Percentiles rank a stretch among this genome's conserved stretches.
These are phyloP conservation scores for Notamacropus eugenii DNA, from an alignment of 2,797 vertebrate species.

Conservation along the genomic window DNA sequence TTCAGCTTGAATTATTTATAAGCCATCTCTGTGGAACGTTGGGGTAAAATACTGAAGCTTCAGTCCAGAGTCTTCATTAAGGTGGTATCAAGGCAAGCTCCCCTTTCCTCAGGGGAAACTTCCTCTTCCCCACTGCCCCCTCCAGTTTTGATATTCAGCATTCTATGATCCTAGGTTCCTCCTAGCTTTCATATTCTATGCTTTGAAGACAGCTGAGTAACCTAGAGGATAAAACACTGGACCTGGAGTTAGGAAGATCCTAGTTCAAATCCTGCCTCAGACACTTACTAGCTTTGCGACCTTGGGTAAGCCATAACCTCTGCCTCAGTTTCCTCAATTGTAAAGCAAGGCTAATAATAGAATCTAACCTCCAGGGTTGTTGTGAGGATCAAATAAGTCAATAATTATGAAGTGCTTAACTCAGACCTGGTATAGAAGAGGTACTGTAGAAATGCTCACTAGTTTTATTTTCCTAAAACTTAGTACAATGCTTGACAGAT, in stretches of 20 bases:
- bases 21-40: constrained; percentile 49
- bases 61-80: constrained; percentile 73
- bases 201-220: not conserved
- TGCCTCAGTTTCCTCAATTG: not conserved
- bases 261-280: not conserved
- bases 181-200: not conserved
- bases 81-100: constrained; percentile 51
- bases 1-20: constrained; percentile 77
- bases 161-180: not conserved
- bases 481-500: not conserved
- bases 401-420: not conserved
- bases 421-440: not conserved
- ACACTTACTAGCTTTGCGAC: not conserved
- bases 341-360: not conserved
- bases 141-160: not conserved
- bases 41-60: constrained; percentile 63
- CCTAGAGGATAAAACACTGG: not conserved
- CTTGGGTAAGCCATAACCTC: not conserved
- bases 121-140: constrained; percentile 29
- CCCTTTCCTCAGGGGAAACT: constrained; percentile 63
- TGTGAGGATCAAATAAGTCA: not conserved
- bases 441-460: not conserved
- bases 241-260: not conserved
- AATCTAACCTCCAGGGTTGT: not conserved
- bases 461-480: not conserved